Conservation (phyloP, 2,797 vertebrate genomes). For the Rachycentron canadum region DNA sequence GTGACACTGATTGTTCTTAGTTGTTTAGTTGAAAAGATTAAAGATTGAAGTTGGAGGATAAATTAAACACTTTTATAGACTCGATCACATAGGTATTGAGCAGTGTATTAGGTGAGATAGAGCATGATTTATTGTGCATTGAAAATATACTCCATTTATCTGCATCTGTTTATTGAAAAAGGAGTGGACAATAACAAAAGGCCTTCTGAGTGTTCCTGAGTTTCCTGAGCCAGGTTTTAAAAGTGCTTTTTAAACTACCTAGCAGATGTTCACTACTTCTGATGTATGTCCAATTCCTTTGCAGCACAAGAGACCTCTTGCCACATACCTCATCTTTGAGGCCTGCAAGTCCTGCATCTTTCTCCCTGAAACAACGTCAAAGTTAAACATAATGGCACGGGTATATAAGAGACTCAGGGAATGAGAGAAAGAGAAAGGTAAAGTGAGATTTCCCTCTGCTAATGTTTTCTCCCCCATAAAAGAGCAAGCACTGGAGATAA, state of each 20-base stretch:
- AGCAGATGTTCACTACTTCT: constrained; percentile 67
- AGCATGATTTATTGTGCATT: constrained; percentile 44
- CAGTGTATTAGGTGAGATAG: constrained; percentile 11
- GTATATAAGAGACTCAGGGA: constrained; percentile 3
- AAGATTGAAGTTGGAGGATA: background rate
- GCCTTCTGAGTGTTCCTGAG: constrained; percentile 31
- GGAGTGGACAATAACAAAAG: constrained; percentile 52
- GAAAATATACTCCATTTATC: constrained; percentile 47
- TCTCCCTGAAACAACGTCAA: constrained; percentile 39
- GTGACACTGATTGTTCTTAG: too few relatives aligned
- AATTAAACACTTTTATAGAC: constrained; percentile 11
- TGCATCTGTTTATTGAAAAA: constrained; percentile 57
- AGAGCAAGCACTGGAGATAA: constrained; percentile 51
- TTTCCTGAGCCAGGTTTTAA: constrained; percentile 36
- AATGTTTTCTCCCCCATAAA: constrained; percentile 46
- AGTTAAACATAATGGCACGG: constrained; percentile 23
- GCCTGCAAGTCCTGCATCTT: constrained; percentile 4
- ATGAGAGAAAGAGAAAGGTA: constrained; percentile 26
- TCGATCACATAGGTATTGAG: background rate
- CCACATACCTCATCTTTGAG: constrained; percentile 31
- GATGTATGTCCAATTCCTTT: constrained; percentile 52
- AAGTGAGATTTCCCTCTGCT: constrained; percentile 37
- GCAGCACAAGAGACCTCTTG: constrained; percentile 30
- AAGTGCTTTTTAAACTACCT: constrained; percentile 53
- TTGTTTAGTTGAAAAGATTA: too few relatives aligned